phyloP scores from a whole-genome alignment of 2,113 vertebrate species.

The Corapipo altera region DNA sequence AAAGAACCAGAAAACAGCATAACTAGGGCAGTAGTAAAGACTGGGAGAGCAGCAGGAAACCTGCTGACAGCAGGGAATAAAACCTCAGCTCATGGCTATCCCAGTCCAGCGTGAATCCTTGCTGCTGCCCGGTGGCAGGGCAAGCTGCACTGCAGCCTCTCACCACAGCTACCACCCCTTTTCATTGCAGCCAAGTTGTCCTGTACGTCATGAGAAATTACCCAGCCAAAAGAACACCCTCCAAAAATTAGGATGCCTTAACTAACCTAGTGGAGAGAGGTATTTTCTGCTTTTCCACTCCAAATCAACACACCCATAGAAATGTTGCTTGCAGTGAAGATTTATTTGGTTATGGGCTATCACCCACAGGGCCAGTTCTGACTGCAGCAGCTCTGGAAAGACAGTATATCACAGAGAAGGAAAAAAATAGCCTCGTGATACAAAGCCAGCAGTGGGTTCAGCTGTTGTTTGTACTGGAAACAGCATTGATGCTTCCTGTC shows the following conservation, averaged over 20 bases:
- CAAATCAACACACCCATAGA: not conserved
- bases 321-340: not conserved
- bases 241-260: not conserved
- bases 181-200: accelerated
- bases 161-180: not conserved
- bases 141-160: not conserved
- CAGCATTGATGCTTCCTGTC: not conserved
- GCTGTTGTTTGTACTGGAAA: not conserved
- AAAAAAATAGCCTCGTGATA: not conserved
- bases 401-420: not conserved
- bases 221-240: not conserved
- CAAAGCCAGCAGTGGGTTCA: not conserved
- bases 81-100: not conserved
- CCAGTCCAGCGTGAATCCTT: not conserved
- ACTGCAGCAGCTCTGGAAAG: not conserved
- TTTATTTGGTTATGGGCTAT: not conserved
- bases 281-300: not conserved
- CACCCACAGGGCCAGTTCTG: not conserved
- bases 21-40: not conserved
- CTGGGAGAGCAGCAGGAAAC: not conserved
- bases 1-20: not conserved
- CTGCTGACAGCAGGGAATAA: not conserved
- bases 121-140: not conserved
- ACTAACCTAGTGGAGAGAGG: not conserved
- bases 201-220: not conserved